Conservation (phyloP, 2,113 vertebrate species). For the Hyla sarda region DNA sequence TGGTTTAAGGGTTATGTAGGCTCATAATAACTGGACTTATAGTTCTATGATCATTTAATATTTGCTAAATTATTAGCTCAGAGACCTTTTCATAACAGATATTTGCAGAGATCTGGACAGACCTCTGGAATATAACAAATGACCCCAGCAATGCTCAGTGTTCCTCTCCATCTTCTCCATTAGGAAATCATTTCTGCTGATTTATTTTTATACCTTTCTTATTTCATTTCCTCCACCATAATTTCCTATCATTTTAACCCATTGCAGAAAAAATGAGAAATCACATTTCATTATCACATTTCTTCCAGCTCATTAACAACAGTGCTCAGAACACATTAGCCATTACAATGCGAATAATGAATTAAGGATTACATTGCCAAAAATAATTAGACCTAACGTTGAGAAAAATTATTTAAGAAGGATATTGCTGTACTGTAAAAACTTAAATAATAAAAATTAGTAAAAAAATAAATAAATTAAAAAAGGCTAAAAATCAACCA, state of each 20-base stretch:
- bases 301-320: background rate
- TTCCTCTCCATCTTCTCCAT: background rate
- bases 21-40: no score
- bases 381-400: background rate
- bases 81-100: background rate
- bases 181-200: background rate
- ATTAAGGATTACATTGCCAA: background rate
- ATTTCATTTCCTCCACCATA: background rate
- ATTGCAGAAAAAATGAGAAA: background rate
- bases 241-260: background rate
- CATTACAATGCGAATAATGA: background rate
- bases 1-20: no score
- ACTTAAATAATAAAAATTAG: background rate
- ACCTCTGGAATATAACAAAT: background rate
- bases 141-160: background rate
- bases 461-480: background rate
- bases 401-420: background rate
- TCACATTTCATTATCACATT: constrained; percentile 2
- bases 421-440: background rate
- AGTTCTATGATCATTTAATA: background rate
- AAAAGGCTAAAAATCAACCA: background rate
- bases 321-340: background rate
- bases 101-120: background rate
- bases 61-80: background rate
- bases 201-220: background rate